Evolutionary conservation across 2,113 vertebrate species (phyloP).

Genomic region (Calidris pygmaea): DNA sequence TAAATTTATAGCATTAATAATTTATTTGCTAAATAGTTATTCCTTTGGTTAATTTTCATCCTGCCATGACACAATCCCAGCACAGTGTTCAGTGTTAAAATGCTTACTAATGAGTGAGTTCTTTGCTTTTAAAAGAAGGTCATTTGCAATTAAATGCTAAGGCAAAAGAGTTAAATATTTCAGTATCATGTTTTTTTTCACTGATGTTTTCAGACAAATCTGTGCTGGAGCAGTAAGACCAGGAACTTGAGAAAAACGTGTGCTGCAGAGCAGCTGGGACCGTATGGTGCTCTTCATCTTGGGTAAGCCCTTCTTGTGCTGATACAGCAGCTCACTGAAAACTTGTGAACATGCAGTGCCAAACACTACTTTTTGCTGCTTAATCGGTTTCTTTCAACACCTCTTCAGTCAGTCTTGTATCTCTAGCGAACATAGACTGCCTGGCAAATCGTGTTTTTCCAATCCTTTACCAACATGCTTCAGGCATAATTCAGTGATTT

Average conservation of each 20-base stretch:
- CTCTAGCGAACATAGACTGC: neutral
- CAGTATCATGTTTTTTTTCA: neutral
- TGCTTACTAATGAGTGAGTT: neutral
- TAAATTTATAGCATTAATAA: neutral
- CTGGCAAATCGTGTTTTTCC: neutral
- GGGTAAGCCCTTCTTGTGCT: neutral
- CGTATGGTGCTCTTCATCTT: neutral
- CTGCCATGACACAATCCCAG: neutral
- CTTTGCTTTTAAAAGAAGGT: neutral
- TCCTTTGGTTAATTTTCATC: neutral
- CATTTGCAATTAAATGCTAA: neutral
- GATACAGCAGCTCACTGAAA: neutral
- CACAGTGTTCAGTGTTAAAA: neutral
- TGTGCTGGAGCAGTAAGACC: neutral
- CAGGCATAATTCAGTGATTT: neutral
- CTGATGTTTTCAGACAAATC: neutral
- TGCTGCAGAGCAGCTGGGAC: neutral
- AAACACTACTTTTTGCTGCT: neutral
- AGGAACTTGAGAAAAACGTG: accelerated
- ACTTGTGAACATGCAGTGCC: neutral
- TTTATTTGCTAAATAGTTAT: neutral
- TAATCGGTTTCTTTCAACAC: neutral
- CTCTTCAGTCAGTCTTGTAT: neutral
- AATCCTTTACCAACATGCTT: neutral
- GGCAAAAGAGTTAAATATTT: neutral